Evolutionary conservation across 1,140 invertebrate genomes (phyloP).

Genomic region (Penaeus vannamei): DNA sequence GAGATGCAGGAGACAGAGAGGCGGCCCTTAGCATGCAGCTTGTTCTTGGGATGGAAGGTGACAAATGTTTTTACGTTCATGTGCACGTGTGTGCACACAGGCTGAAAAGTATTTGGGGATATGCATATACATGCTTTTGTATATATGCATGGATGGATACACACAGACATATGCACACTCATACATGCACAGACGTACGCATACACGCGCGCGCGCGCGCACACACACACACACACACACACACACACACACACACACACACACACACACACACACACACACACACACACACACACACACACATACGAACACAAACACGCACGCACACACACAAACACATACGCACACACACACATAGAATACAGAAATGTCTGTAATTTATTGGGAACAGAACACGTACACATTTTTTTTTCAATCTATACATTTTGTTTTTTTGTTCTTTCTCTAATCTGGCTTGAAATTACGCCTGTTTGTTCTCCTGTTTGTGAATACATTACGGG

Average conservation of each 20-base stretch:
- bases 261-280: conserved; percentile 13
- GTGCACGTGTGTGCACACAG: too few species aligned
- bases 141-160: neutral
- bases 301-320: conserved; percentile 9
- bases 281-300: conserved; percentile 21
- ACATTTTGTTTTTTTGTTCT: neutral
- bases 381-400: neutral
- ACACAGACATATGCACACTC: neutral
- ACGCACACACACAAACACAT: conserved; percentile 1
- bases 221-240: conserved; percentile 42
- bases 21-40: neutral
- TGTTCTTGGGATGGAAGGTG: neutral
- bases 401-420: conserved; percentile 23
- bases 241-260: conserved; percentile 37
- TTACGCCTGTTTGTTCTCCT: too few species aligned
- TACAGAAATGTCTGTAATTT: too few species aligned
- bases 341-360: conserved; percentile 26
- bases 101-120: neutral
- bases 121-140: conserved; percentile 1
- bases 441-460: neutral
- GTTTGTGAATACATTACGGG: too few species aligned
- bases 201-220: neutral
- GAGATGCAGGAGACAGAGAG: too few species aligned
- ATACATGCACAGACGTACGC: neutral
- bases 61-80: neutral